These are phyloP conservation scores for Dinothrombium tinctorium DNA, from an alignment of 1,140 invertebrate species.

Conservation along the genomic window DNA sequence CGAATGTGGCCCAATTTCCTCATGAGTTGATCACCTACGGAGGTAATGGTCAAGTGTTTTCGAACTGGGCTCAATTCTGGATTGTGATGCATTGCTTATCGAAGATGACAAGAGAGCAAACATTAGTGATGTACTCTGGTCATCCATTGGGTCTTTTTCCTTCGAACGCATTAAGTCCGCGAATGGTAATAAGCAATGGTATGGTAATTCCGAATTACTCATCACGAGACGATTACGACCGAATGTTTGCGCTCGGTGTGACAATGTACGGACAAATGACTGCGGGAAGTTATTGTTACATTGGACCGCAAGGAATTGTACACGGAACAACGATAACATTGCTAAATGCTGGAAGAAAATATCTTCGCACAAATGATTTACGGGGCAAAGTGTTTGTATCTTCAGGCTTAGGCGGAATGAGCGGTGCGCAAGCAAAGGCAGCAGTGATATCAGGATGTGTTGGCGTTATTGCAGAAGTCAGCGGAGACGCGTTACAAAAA, in stretches of 20 bases:
- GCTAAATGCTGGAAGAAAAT: slow-evolving; percentile 36
- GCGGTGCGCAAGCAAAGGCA: slow-evolving; percentile 40
- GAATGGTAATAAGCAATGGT: slow-evolving; percentile 40
- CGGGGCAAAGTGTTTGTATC: slow-evolving; percentile 35
- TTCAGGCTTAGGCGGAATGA: slow-evolving; percentile 42
- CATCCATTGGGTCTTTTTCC: slow-evolving; percentile 41
- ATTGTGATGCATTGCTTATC: slow-evolving; percentile 19
- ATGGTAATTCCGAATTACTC: slow-evolving; percentile 46
- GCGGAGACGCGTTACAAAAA: slow-evolving; percentile 31
- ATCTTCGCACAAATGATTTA: slow-evolving; percentile 27
- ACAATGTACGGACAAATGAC: slow-evolving; percentile 34
- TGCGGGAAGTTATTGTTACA: slow-evolving; percentile 42
- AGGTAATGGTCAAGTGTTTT: slow-evolving; percentile 42
- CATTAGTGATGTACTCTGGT: slow-evolving; percentile 38
- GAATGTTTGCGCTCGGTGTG: slow-evolving; percentile 36
- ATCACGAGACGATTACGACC: slow-evolving; percentile 24
- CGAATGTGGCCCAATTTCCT: slow-evolving; percentile 29
- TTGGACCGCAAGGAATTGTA: slow-evolving; percentile 44
- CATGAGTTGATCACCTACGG: slow-evolving; percentile 35
- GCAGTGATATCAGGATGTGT: slow-evolving; percentile 37
- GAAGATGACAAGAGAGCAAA: slow-evolving; percentile 34
- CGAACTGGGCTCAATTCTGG: slow-evolving; percentile 35
- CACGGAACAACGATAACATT: slow-evolving; percentile 43
- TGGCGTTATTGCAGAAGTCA: slow-evolving; percentile 40
- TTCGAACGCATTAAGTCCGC: slow-evolving; percentile 25